phyloP scores from a whole-genome alignment of 2,797 vertebrate genomes.

The Enteromius argenteus region DNA sequence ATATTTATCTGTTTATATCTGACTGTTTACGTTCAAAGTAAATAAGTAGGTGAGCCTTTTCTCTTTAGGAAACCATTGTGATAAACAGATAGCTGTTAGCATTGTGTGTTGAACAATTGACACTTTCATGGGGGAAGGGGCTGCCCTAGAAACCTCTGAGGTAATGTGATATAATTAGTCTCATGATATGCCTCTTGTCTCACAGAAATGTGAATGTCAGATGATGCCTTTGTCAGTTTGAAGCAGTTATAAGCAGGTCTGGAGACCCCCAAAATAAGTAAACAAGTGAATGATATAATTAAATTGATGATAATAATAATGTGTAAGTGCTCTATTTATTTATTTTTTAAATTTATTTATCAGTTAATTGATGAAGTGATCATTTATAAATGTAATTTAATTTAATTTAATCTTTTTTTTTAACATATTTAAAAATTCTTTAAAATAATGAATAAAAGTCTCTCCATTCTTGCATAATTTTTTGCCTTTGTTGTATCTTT shows the following conservation, averaged over 20 bases:
- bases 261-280: background rate
- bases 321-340: background rate
- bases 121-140: conserved; percentile 47
- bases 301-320: background rate
- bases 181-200: conserved; percentile 25
- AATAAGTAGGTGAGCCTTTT: conserved; percentile 56
- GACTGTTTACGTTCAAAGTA: conserved; percentile 36
- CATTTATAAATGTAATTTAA: too few relatives aligned
- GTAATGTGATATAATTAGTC: conserved; percentile 56
- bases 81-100: conserved; percentile 57
- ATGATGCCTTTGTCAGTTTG: background rate
- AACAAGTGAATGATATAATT: background rate
- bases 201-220: conserved; percentile 14
- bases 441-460: background rate
- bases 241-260: background rate
- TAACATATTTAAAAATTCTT: background rate
- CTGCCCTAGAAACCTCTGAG: conserved; percentile 44
- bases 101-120: conserved; percentile 64
- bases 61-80: conserved; percentile 52
- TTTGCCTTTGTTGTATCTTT: background rate
- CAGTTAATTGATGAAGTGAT: too few relatives aligned
- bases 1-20: conserved; percentile 58
- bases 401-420: background rate
- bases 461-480: background rate
- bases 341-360: background rate